phyloP scores from a whole-genome alignment of 30 jellyfish, hydroid and myxozoan genomes.

The Turritopsis rubra region DNA sequence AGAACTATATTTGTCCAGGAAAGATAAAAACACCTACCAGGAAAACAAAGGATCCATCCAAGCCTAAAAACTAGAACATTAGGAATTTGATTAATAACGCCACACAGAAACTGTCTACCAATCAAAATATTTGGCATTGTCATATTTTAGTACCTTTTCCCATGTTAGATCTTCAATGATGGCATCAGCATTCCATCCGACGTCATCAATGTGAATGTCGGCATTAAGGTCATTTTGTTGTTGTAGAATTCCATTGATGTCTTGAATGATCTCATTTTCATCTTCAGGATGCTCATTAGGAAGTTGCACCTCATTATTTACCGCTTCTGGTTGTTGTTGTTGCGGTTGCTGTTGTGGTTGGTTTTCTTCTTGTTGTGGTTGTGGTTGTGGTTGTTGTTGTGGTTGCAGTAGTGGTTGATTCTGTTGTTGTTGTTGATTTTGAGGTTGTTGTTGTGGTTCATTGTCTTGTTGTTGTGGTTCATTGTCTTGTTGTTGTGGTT shows the following conservation, averaged over 20 bases:
- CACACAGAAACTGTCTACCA: neutral
- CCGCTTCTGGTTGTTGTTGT: slow-evolving; percentile 25
- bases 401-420: neutral
- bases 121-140: neutral
- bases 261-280: neutral
- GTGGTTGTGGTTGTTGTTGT: neutral
- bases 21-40: slow-evolving; percentile 46
- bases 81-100: neutral
- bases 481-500: neutral
- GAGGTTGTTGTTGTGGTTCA: slow-evolving; percentile 35
- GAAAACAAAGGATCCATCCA: slow-evolving; percentile 93
- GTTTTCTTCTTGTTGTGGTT: slow-evolving; percentile 47
- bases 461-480: slow-evolving; percentile 49
- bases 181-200: slow-evolving; percentile 57
- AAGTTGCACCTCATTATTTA: slow-evolving; percentile 9
- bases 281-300: slow-evolving; percentile 38
- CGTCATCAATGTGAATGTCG: slow-evolving; percentile 25
- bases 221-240: slow-evolving; percentile 22
- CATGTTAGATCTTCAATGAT: slow-evolving; percentile 89
- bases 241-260: neutral
- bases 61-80: slow-evolving; percentile 79
- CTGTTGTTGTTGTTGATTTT: neutral
- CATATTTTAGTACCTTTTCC: slow-evolving; percentile 58
- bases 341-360: slow-evolving; percentile 40
- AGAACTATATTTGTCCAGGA: too few relatives aligned